Evolutionary conservation across 2,113 vertebrate species (phyloP), one percentile per base, ranked within the genome.

Genomic region (Amblyornis subalaris): DNA sequence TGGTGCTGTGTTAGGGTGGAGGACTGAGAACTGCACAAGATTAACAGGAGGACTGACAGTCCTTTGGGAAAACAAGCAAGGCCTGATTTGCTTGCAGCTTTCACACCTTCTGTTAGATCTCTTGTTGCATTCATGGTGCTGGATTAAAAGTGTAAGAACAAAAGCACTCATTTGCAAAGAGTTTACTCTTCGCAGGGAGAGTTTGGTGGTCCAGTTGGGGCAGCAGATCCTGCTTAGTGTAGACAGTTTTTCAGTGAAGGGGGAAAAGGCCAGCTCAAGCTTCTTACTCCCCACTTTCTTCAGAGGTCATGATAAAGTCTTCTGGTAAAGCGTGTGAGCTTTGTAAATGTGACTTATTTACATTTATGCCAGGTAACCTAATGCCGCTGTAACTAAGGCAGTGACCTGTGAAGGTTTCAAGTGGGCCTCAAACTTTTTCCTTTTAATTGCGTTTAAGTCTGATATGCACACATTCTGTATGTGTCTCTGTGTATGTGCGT

Each of bases 401-500:
- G 50, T 57, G 58, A n/a, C 31, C 40, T 57, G 12, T 62, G 38
- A 23, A 47, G 20, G 9, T 60, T 94, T 75, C 22, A 19, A 48
- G 31, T 28, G 28, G 18, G 10, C 20, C 45, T 70, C 45, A 42
- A 73, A 75, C 31, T 4, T 61, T 88, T 89, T 71, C 38, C 21
- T 69, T 85, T 69, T 35, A 69, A 14, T 28, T 53, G 7, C 80
- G 33, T 87, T 94, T 77, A 15, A 55, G 8, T 57, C 42, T 77
- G 72, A 35, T 65, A 6, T 3, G 10, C 6, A 13, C 9, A 9
- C 24, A 9, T 14, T n/a, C 1, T 45, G 4, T 42, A 4, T 26
- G 5, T 54, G 6, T 55, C 3, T 73, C 4, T 82, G 6, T 42
- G 6, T 50, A 6, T 35, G 5, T n/a, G 12, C 25, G 1, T 42